Evolutionary conservation across 2,113 vertebrate genomes (phyloP).

Genomic region (Cinclus cinclus): DNA sequence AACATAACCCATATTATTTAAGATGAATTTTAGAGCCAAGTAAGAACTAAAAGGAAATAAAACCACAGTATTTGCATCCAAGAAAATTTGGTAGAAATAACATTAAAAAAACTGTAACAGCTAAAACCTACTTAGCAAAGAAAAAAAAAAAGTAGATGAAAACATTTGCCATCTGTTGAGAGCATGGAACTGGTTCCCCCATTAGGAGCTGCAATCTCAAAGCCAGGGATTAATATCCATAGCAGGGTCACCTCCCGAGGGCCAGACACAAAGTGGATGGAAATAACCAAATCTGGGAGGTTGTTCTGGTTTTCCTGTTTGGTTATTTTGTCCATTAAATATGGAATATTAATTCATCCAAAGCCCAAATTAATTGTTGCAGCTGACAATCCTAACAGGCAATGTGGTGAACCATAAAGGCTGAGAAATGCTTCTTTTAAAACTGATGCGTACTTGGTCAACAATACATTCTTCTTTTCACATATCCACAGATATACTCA

Average conservation of each 20-base stretch:
- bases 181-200: slow-evolving; percentile 21
- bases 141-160: not conserved
- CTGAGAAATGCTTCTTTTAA: not conserved
- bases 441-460: not conserved
- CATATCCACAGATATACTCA: not conserved
- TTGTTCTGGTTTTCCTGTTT: not conserved
- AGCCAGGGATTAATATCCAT: slow-evolving; percentile 33
- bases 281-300: not conserved
- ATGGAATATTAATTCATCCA: not conserved
- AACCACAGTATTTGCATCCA: not conserved
- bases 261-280: not conserved
- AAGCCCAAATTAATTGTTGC: not conserved
- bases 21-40: slow-evolving; percentile 49
- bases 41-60: not conserved
- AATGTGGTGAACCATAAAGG: not conserved
- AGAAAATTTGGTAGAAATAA: slow-evolving; percentile 21
- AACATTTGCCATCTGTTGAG: slow-evolving; percentile 67
- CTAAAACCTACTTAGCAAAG: slow-evolving; percentile 31
- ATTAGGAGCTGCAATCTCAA: slow-evolving; percentile 25
- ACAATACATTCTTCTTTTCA: not conserved
- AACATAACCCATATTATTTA: slow-evolving; percentile 46
- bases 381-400: not conserved
- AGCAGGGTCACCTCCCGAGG: not conserved
- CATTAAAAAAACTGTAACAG: not conserved
- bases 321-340: not conserved